A percentile compares a stretch with the other conserved stretches of the same genome.
Evolutionary conservation across 1,140 invertebrate species (phyloP).

Genomic region (Dendrolimus kikuchii): DNA sequence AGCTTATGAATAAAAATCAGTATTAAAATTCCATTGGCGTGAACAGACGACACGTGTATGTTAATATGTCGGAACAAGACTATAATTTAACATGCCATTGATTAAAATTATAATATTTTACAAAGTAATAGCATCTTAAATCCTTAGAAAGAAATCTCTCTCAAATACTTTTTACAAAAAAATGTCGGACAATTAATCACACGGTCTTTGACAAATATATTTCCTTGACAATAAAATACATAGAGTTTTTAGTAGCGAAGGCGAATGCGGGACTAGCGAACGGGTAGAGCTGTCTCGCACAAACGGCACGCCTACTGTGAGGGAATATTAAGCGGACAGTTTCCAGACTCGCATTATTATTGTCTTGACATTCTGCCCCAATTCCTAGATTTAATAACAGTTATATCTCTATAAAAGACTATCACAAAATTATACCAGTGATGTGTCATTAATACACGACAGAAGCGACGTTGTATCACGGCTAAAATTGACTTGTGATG

Average conservation of each 20-base stretch:
- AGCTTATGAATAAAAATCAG: too few species aligned
- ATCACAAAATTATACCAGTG: neutral
- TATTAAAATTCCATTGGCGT: too few species aligned
- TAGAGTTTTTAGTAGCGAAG: constrained; percentile 46
- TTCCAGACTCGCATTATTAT: constrained; percentile 15
- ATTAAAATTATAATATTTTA: too few species aligned
- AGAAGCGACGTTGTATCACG: too few species aligned
- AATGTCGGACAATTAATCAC: constrained; percentile 49
- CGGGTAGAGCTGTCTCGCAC: constrained; percentile 49
- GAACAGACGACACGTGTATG: too few species aligned
- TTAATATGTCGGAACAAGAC: too few species aligned
- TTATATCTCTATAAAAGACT: neutral
- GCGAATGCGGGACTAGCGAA: constrained; percentile 30
- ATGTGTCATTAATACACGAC: too few species aligned
- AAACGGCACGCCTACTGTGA: constrained; percentile 43
- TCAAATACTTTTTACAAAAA: constrained; percentile 22
- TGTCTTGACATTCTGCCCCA: constrained; percentile 22
- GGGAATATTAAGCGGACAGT: constrained; percentile 55
- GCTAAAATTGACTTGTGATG: too few species aligned
- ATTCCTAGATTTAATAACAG: constrained; percentile 15
- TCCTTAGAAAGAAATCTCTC: constrained; percentile 25
- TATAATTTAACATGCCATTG: too few species aligned
- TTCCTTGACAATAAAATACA: constrained; percentile 62
- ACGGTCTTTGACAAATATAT: constrained; percentile 58
- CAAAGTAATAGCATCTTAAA: constrained; percentile 3